A percentile compares a stretch with the other conserved stretches of the same genome.
Conservation (phyloP, 1,140 invertebrate species). For the Aradophagus sp. region DNA sequence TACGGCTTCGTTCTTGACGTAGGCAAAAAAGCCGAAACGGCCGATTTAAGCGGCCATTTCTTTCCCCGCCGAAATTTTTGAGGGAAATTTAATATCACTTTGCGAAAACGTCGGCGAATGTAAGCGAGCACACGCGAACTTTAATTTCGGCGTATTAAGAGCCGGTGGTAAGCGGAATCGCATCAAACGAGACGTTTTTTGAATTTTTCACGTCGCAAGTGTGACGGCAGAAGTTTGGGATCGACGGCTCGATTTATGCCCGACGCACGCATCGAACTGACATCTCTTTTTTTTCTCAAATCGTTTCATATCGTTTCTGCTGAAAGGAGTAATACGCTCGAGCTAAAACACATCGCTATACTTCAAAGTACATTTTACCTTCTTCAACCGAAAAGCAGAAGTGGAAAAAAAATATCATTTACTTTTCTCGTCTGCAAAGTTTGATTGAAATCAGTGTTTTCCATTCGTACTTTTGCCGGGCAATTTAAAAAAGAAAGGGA, state of each 20-base stretch:
- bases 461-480: constrained; percentile 33
- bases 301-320: constrained; percentile 49
- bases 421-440: constrained; percentile 53
- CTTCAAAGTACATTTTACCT: constrained; percentile 55
- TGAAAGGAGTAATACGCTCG: constrained; percentile 44
- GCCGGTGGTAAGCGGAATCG: too few relatives aligned
- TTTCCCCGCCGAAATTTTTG: background rate
- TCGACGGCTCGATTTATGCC: constrained; percentile 12
- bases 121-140: too few relatives aligned
- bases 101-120: too few relatives aligned
- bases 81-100: background rate
- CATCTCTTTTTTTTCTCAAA: constrained; percentile 31
- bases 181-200: too few relatives aligned
- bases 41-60: background rate
- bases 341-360: constrained; percentile 52
- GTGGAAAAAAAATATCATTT: constrained; percentile 42
- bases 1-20: constrained; percentile 8
- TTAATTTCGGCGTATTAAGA: too few relatives aligned
- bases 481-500: too few relatives aligned
- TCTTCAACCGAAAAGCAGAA: constrained; percentile 48
- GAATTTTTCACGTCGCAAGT: too few relatives aligned
- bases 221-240: constrained; percentile 9
- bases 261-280: constrained; percentile 12
- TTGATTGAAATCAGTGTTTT: constrained; percentile 54
- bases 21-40: constrained; percentile 15